Conservation (phyloP, 1,140 invertebrate species). For the Lycorma delicatula region DNA sequence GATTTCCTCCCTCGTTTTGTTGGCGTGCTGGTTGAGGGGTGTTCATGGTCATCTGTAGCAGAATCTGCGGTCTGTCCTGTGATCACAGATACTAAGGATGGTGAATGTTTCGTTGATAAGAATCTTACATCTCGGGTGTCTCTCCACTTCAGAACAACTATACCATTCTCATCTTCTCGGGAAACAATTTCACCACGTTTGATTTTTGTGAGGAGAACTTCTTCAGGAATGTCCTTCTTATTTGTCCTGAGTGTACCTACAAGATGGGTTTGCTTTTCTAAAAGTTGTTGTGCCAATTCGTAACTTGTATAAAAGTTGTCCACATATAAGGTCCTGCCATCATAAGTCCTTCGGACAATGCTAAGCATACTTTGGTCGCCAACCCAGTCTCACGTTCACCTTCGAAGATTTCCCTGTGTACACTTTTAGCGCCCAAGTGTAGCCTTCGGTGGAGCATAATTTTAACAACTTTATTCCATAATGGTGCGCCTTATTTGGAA, state of each 20-base stretch:
- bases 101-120: conserved; percentile 22
- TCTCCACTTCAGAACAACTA: conserved; percentile 23
- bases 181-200: conserved; percentile 11
- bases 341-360: conserved; percentile 22
- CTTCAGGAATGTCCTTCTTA: conserved; percentile 9
- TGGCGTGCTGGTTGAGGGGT: background rate
- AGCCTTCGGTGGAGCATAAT: conserved; percentile 26
- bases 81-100: background rate
- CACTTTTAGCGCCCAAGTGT: conserved; percentile 30
- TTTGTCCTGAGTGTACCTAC: conserved; percentile 21
- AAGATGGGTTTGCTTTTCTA: conserved; percentile 26
- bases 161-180: conserved; percentile 8
- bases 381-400: conserved; percentile 1
- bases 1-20: conserved; percentile 19
- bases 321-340: conserved; percentile 26
- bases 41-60: background rate
- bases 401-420: conserved; percentile 26
- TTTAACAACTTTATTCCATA: conserved; percentile 32
- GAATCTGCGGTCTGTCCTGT: conserved; percentile 3
- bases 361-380: conserved; percentile 23
- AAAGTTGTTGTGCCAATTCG: conserved; percentile 12
- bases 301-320: conserved; percentile 27
- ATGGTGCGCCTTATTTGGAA: conserved; percentile 29
- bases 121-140: conserved; percentile 22
- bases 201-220: conserved; percentile 5